A percentile compares a stretch with the other conserved stretches of the same genome.
Evolutionary conservation across 2,797 vertebrate species (phyloP).

Genomic region (Melanotaenia boesemani): DNA sequence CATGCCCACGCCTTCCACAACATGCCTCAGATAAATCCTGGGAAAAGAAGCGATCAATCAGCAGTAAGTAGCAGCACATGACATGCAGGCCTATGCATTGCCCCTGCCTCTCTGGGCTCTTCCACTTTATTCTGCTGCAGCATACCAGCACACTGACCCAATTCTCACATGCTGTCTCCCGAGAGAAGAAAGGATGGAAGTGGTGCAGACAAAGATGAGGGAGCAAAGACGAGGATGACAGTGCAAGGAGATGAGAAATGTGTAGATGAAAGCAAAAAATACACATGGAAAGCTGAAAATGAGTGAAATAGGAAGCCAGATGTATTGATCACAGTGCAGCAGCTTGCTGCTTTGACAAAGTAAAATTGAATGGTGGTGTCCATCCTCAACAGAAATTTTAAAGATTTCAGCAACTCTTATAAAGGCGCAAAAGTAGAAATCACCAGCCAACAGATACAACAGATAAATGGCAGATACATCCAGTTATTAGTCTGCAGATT

Average conservation of each 20-base stretch:
- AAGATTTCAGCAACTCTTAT: neutral
- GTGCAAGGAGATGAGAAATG: neutral
- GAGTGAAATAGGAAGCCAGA: neutral
- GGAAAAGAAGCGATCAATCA: constrained; percentile 43
- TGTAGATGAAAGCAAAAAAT: neutral
- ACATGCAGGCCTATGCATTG: constrained; percentile 43
- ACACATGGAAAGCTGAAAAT: neutral
- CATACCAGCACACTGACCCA: constrained; percentile 79
- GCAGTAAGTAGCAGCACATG: constrained; percentile 52
- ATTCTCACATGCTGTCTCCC: constrained; percentile 50
- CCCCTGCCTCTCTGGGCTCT: constrained; percentile 37
- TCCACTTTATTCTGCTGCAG: constrained; percentile 38
- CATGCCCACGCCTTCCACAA: neutral
- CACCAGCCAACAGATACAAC: neutral
- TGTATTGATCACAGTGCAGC: constrained; percentile 62
- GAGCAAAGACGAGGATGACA: neutral
- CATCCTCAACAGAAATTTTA: neutral
- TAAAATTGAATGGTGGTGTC: neutral
- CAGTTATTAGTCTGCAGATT: constrained; percentile 12
- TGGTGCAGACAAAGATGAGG: constrained; percentile 20
- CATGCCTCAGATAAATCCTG: constrained; percentile 19
- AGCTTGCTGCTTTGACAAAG: constrained; percentile 20
- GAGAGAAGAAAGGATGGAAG: constrained; percentile 25
- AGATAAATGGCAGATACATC: neutral
- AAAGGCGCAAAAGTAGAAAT: neutral